Evolutionary conservation across 2,888 invertebrate species (phyloP), one percentile per base, ranked within the genome.

Genomic region (Gymnosoma rotundatum): DNA sequence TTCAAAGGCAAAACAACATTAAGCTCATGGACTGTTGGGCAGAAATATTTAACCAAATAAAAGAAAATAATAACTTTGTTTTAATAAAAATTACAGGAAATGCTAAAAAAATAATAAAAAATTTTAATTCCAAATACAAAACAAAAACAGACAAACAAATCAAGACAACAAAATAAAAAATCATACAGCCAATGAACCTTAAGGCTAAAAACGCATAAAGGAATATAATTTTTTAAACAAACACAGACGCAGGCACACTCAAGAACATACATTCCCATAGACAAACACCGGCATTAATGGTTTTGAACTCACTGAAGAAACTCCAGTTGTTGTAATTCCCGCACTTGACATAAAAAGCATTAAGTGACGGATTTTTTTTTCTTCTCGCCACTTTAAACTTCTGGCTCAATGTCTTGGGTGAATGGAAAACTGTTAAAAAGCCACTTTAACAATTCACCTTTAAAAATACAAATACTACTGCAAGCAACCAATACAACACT

Each of bases 251-350:
- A 25, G 9, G 18, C 48, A 75, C 6, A 66, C 50, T 50, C 7
- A 50, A 1, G 9, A 50, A 67, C 7, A 32, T 8, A 32, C 21
- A 64, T 36, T 25, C 25, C 16, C 6, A 25, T 16, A 20, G 5
- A 16, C 6, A n/a, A 5, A 32, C 2, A 52, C 12, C 18, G 10
- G 2, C 16, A 69, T 38, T 18, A 36, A 61, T 10, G 52, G 25
- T 6, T 60, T 60, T 48, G 52, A 58, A 25, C 18, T 38, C 42
- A 10, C 36, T 6, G 25, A 14, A 74, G 21, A 38, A 61, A 69
- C 69, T 81, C 54, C 81, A 81, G 81, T 81, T 81, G 81, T 52
- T 84, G 48, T 74, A 45, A 81, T 84, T 84, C 84, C 84, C 84
- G 80, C 78, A 84, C 80, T 84, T 84, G 72, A 78, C 76, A 80